A percentile compares a stretch with the other conserved stretches of the same genome.
Evolutionary conservation across 2,888 invertebrate species (phyloP).

Genomic region (Sipha maydis): DNA sequence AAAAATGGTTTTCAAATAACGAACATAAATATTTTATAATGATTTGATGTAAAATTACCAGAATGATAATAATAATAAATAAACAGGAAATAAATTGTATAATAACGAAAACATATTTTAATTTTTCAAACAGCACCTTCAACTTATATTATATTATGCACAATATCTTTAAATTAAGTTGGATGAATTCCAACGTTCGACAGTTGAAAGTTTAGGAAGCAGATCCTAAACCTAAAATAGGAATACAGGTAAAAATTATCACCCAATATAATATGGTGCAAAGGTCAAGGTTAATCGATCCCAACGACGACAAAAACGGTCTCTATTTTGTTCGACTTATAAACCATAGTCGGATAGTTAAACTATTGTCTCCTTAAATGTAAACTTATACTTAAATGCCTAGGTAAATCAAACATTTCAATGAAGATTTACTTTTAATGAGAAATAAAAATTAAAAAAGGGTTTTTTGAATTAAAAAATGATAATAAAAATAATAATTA

Average conservation of each 20-base stretch:
- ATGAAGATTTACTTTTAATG: too few relatives aligned
- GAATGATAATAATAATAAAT: background rate
- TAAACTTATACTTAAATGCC: too few relatives aligned
- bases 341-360: too few relatives aligned
- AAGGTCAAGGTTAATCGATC: slow-evolving; percentile 53
- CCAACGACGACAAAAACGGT: background rate
- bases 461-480: too few relatives aligned
- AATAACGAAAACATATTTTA: slow-evolving; percentile 12
- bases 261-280: background rate
- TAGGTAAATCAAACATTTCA: too few relatives aligned
- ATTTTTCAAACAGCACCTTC: slow-evolving; percentile 32
- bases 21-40: background rate
- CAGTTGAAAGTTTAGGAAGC: background rate
- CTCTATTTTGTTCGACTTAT: background rate
- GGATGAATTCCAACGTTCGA: background rate
- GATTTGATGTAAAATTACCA: background rate
- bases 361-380: too few relatives aligned
- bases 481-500: too few relatives aligned
- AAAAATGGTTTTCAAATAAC: background rate
- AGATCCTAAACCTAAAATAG: background rate
- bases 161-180: background rate
- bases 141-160: background rate
- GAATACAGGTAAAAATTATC: background rate
- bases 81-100: background rate
- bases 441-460: background rate